phyloP scores from a whole-genome alignment of 2,113 vertebrate species.

The Notothenia coriiceps region DNA sequence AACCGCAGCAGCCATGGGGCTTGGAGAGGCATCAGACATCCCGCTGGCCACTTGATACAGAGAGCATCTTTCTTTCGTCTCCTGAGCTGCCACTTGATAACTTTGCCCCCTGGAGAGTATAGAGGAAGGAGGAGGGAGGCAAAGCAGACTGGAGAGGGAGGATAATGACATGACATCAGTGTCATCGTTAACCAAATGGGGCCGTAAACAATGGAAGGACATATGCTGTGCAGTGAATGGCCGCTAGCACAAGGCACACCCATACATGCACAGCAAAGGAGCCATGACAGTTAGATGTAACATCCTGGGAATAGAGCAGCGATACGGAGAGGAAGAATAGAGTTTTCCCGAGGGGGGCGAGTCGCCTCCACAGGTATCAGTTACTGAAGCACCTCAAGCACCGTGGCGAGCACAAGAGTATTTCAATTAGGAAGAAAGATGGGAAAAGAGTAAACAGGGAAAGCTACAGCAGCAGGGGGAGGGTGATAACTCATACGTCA shows the following conservation, averaged over 20 bases:
- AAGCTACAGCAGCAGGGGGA: conserved; percentile 37
- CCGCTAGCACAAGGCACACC: conserved; percentile 72
- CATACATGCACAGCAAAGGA: conserved; percentile 50
- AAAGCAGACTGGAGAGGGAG: conserved; percentile 41
- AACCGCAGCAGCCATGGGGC: conserved; percentile 41
- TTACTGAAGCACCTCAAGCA: conserved; percentile 69
- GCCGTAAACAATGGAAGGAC: conserved; percentile 73
- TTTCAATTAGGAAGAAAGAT: conserved; percentile 72
- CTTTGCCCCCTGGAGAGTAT: conserved; percentile 61
- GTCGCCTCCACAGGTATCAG: conserved; percentile 68
- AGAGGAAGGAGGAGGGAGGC: conserved; percentile 31
- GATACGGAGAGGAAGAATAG: conserved; percentile 67
- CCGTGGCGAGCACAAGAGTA: conserved; percentile 48
- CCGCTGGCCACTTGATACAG: conserved; percentile 61
- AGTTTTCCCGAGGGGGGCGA: conserved; percentile 33
- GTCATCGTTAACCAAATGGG: conserved; percentile 79
- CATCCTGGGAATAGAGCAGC: conserved; percentile 66
- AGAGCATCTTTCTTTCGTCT: conserved; percentile 70
- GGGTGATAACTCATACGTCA: conserved; percentile 53
- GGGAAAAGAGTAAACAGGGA: conserved; percentile 38
- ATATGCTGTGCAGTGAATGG: conserved; percentile 76
- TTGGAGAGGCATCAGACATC: conserved; percentile 51
- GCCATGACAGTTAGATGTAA: conserved; percentile 62
- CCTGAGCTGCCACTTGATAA: conserved; percentile 70
- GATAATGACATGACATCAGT: conserved; percentile 78